Evolutionary conservation across 2,113 vertebrate genomes (phyloP).

Genomic region (Sapayoa aenigma): DNA sequence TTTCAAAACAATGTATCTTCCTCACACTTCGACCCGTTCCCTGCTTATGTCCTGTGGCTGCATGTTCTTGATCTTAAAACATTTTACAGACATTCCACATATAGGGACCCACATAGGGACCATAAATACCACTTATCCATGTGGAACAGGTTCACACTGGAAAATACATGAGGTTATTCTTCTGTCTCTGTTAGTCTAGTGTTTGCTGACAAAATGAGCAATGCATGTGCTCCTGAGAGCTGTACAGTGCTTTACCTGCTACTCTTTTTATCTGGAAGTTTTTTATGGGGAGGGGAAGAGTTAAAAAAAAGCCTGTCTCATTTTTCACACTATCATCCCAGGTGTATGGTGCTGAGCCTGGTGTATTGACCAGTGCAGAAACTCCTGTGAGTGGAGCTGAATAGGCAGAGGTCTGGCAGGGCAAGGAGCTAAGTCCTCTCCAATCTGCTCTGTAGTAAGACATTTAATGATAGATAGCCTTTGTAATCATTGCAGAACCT

Average conservation of each 20-base stretch:
- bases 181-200: background rate
- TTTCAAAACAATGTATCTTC: rapidly evolving
- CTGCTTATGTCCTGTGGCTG: background rate
- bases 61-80: background rate
- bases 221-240: rapidly evolving
- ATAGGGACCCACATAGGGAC: rapidly evolving
- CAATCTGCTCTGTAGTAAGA: background rate
- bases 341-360: background rate
- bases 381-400: background rate
- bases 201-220: background rate
- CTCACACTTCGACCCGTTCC: background rate
- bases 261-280: rapidly evolving
- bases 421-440: background rate
- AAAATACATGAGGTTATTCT: background rate
- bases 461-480: background rate
- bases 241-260: too few relatives aligned
- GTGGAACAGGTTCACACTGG: background rate
- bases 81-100: background rate
- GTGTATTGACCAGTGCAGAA: background rate
- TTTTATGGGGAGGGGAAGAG: background rate
- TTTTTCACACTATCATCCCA: background rate
- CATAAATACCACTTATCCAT: background rate
- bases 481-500: background rate
- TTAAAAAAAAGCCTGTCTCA: background rate
- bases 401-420: background rate